Percentiles rank a stretch among this genome's conserved stretches.
Conservation (phyloP, 2,797 vertebrate genomes). For the Acanthurus tractus region DNA sequence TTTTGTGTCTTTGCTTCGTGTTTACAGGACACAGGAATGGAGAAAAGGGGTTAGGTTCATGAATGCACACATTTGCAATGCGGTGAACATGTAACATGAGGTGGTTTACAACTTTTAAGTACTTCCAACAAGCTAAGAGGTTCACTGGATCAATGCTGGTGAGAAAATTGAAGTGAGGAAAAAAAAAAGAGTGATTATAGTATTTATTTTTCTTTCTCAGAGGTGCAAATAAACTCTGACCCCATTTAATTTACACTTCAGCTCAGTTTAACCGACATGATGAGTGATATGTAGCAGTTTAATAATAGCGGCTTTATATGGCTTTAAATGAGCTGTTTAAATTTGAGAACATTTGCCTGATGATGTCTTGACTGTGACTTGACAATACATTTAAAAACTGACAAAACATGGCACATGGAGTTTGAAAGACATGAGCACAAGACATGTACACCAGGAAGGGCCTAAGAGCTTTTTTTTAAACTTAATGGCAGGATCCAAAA, state of each 20-base stretch:
- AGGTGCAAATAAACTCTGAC: conserved; percentile 3
- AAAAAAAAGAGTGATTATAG: conserved; percentile 5
- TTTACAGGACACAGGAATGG: conserved; percentile 12
- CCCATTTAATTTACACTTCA: neutral
- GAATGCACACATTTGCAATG: conserved; percentile 9
- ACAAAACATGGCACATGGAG: neutral
- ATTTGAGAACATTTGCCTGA: neutral
- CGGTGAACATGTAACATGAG: conserved; percentile 22
- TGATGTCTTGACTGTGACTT: neutral
- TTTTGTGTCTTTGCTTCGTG: conserved; percentile 28
- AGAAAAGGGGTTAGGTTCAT: conserved; percentile 32
- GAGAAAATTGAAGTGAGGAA: conserved; percentile 19
- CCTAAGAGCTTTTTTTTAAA: too few species aligned
- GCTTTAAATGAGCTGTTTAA: neutral
- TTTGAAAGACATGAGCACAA: neutral
- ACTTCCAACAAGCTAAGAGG: neutral
- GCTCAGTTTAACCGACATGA: neutral
- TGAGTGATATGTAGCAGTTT: neutral
- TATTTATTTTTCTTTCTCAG: neutral
- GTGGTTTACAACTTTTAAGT: neutral
- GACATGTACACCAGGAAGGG: neutral
- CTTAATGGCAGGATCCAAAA: too few species aligned
- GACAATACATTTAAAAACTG: neutral
- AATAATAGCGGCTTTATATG: neutral
- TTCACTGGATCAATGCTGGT: conserved; percentile 6